phyloP scores from a whole-genome alignment of 2,113 vertebrate species.

The Phaethornis superciliosus region DNA sequence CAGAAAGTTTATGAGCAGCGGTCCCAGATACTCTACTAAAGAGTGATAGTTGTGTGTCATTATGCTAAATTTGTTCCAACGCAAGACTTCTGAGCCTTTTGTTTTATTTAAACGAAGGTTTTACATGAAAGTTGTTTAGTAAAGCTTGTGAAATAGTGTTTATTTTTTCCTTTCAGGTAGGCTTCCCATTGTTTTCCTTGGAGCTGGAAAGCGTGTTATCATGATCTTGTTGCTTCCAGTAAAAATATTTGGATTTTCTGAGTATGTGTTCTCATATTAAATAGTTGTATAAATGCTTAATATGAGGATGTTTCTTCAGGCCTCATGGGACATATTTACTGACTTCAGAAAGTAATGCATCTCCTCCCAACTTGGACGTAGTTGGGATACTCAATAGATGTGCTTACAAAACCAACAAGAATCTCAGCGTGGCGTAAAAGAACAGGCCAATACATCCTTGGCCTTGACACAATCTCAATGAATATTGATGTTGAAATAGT shows the following conservation, averaged over 20 bases:
- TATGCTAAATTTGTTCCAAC: neutral
- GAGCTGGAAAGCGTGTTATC: slow-evolving; percentile 9
- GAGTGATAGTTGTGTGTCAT: neutral
- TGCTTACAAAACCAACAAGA: slow-evolving; percentile 56
- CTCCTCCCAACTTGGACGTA: slow-evolving; percentile 37
- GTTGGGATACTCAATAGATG: neutral
- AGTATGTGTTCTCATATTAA: slow-evolving; percentile 39
- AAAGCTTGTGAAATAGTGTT: neutral
- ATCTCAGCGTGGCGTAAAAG: slow-evolving; percentile 30
- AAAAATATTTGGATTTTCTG: slow-evolving; percentile 60
- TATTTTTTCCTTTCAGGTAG: slow-evolving; percentile 39
- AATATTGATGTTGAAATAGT: slow-evolving; percentile 3
- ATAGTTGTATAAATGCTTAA: slow-evolving; percentile 19
- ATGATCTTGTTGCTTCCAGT: neutral
- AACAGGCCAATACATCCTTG: slow-evolving; percentile 38
- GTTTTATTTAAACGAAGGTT: neutral
- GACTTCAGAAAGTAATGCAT: slow-evolving; percentile 20
- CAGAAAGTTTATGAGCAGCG: neutral
- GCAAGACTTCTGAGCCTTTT: neutral
- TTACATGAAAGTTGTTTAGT: neutral
- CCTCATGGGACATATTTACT: slow-evolving; percentile 32
- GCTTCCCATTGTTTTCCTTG: neutral
- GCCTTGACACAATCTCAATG: slow-evolving; percentile 46
- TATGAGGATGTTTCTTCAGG: slow-evolving; percentile 25
- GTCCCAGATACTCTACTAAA: neutral